Base-by-base conservation (phyloP, 2,888 invertebrate genomes). In the Brassicogethes aeneus region DNA sequence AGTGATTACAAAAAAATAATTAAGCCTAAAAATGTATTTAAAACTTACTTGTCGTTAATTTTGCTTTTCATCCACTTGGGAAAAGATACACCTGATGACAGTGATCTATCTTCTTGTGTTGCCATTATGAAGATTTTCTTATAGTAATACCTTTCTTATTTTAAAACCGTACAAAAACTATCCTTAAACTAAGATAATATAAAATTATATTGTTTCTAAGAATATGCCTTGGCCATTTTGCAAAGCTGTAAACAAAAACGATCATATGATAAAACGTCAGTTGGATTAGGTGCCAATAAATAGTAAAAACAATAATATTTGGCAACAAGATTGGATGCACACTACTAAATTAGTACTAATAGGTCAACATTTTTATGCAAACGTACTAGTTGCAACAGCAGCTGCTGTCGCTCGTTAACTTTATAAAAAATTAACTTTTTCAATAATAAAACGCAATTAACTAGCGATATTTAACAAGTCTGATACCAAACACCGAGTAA, bases 41-140 rank as follows among this genome's bases (percentile, higher is more conserved):
- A 33, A 15, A 51, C 53, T 54, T 57, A 76, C 76, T 71, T 71
- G 46, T 62, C 65, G 49, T 76, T 69, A 50, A 79, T 75, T 68
- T 74, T 81, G 39, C 71, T 74, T 65, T 80, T 83, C 80, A 85
- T 83, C 85, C 85, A 85, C 57, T 79, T 76, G 2, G 84, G 83
- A 46, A 83, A 65, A 36, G 77, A 75, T 49, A 82, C 73, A 53
- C 80, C 55, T 56, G 78, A 74, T 50, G 74, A 74, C 49, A 78
- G 61, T 61, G 77, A 75, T 37, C 77, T 73, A 57, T 77, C 76
- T 57, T 59, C 65, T 44, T 72, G 71, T 47, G 75, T 61, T 34
- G 65, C 61, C 57, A 59, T 59, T 40, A 17, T 37, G 7, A 10
- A 37, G 3, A 35, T 13, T 23, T 23, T 23, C 23, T 23, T 23